These are phyloP conservation scores for Tipula helvola DNA, from an alignment of 2,888 invertebrate genomes.

Conservation along the genomic window DNA sequence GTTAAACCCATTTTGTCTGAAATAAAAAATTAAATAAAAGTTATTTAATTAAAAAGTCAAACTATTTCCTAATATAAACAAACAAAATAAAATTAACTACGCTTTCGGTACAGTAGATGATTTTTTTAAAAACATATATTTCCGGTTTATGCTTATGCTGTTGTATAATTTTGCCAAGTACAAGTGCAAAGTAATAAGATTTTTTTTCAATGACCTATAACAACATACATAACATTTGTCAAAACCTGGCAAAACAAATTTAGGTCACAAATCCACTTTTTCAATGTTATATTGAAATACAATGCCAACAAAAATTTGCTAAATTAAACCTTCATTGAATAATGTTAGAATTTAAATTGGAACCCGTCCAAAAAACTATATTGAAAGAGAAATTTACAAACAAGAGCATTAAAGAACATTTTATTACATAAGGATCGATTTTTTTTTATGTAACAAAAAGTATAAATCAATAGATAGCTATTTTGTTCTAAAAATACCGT, in stretches of 20 bases:
- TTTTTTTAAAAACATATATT: neutral
- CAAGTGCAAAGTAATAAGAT: neutral
- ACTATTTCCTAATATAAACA: neutral
- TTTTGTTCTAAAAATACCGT: neutral
- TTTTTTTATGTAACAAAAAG: neutral
- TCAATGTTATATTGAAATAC: neutral
- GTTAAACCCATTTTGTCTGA: constrained; percentile 34
- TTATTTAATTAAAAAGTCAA: neutral
- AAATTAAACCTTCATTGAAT: neutral
- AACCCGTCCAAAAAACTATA: neutral
- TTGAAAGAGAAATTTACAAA: neutral
- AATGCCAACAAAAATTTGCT: neutral
- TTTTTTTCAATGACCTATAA: neutral
- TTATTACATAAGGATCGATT: neutral
- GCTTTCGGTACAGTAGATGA: neutral
- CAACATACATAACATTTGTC: neutral
- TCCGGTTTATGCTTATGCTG: neutral
- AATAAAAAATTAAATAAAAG: neutral
- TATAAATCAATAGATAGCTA: neutral
- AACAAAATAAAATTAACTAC: neutral
- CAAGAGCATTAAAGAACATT: neutral
- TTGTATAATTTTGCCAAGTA: neutral
- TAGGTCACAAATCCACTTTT: neutral
- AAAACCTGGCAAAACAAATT: neutral
- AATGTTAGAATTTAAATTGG: neutral